Evolutionary conservation across 37 sponge, comb jelly and placozoan genomes (phyloP), one percentile per base, ranked within the genome.

Genomic region (Aplysina aerophoba): DNA sequence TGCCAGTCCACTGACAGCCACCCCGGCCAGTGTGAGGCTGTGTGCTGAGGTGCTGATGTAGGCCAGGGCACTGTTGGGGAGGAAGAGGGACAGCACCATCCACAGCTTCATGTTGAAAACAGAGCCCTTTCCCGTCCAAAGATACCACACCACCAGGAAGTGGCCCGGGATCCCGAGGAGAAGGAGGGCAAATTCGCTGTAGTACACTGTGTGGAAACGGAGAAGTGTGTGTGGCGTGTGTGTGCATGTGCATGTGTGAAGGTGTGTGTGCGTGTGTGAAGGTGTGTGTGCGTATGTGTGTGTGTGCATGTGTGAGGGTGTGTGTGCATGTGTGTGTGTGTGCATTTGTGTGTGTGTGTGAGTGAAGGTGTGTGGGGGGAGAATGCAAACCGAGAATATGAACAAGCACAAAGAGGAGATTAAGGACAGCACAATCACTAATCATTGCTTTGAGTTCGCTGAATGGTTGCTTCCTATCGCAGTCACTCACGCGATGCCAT

Each of bases 91-190:
- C 78, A 75, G 78, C 1, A 75, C 25, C 78, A 75, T 75, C 54
- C 54, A 75, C 1, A 75, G 37, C 25, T 24, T 38, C 78, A 75
- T 36, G 53, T 75, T 39, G 54, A 50, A 40, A 24, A 75, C 78
- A 41, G 78, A 75, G 14, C 78, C 78, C 78, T 40, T 68, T 17
- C 86, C 92, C 15, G 55, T 82, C 92, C 92, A 92, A 37, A 92
- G 86, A 60, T 81, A 82, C 82, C 85, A 66, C 60, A 88, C 54
- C 75, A 92, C 88, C 61, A 88, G 14, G 33, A 50, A 31, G 38
- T 88, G 92, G 0, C 89, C 89, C 4, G 92, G 92, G 56, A 92
- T 82, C 36, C 85, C 34, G 5, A 59, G 73, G 22, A 88, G 4
- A 11, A 92, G 86, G 59, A 78, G 74, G 35, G 82, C 68, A 28